Base-by-base conservation (phyloP, 2,888 invertebrate species). In the Sphecodes monilicornis region DNA sequence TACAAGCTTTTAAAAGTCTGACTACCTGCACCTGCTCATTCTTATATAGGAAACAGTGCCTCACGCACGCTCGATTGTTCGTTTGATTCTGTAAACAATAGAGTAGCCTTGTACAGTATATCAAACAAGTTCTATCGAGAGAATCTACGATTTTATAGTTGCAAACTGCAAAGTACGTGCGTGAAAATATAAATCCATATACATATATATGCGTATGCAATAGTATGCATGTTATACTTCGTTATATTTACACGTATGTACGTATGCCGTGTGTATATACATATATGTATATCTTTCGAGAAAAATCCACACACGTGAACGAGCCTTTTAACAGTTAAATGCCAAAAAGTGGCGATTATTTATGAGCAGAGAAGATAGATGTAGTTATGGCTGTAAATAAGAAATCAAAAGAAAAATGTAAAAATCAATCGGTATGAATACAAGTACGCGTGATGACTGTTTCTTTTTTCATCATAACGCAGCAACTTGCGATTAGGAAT, bases 401-500 rank as follows among this genome's bases (percentile, higher is more conserved):
- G 57, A 72, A 76, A 75, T 68, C 66, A 60, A 80, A 73, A 36
- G 18, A 39, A 72, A 71, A 72, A 46, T 26, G 54, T 60, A 60
- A 18, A 77, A 60, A 60, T 79, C 41, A 66, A 57, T 83, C 75
- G 64, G 46, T 75, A 36, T 69, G 74, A 78, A 84, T 86, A 70
- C 69, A 69, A 73, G 54, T 83, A 73, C 70, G 26, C 69, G 72
- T 78, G 69, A 57, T 54, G n/a, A n/a, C n/a, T 54, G 4, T 54
- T n/a, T n/a, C 3, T n/a, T 54, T 11, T 54, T 11, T 72, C 60
- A 72, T 78, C 60, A 75, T 78, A 86, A 74, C 70, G 74, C 57
- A 70, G 78, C 71, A 84, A 86, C 29, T 64, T 77, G 57, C 72
- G 57, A 71, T 66, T 83, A 84, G 78, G 70, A 89, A 85, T 87